Conservation (phyloP, 2,797 vertebrate genomes). For the Sebastes iracundus region DNA sequence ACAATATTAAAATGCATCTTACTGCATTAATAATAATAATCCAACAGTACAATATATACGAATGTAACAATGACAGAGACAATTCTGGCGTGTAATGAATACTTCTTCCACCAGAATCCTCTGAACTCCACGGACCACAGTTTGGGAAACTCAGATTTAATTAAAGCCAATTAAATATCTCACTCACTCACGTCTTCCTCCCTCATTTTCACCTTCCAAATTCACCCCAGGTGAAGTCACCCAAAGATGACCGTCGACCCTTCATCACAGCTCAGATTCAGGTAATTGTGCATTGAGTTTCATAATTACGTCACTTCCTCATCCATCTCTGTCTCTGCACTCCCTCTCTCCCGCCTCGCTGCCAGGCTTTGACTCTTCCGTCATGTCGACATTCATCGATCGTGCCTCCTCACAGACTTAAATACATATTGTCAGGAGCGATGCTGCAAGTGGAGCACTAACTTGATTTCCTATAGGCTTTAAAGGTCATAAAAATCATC, state of each 20-base stretch:
- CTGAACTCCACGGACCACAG: neutral
- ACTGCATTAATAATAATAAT: too few relatives aligned
- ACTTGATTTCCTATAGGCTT: constrained; percentile 63
- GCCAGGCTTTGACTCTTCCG: neutral
- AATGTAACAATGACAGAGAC: too few relatives aligned
- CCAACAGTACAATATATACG: too few relatives aligned
- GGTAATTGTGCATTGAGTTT: neutral
- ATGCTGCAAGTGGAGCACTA: constrained; percentile 50
- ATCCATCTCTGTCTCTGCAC: neutral
- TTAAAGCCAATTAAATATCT: neutral
- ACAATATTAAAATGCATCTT: too few relatives aligned
- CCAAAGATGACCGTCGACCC: constrained; percentile 3
- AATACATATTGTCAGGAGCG: constrained; percentile 65
- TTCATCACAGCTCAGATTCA: neutral
- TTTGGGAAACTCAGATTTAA: neutral
- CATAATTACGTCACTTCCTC: neutral
- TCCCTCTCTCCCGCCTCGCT: neutral
- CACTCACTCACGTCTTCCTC: neutral
- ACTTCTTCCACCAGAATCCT: neutral
- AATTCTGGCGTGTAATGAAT: neutral
- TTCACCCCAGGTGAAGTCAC: neutral
- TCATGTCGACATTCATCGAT: constrained; percentile 63
- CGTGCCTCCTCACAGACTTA: constrained; percentile 39
- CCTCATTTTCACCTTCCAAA: neutral
- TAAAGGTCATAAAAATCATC: constrained; percentile 57